Conservation (phyloP, 1,140 invertebrate species). For the Drosophila pruinosa region DNA sequence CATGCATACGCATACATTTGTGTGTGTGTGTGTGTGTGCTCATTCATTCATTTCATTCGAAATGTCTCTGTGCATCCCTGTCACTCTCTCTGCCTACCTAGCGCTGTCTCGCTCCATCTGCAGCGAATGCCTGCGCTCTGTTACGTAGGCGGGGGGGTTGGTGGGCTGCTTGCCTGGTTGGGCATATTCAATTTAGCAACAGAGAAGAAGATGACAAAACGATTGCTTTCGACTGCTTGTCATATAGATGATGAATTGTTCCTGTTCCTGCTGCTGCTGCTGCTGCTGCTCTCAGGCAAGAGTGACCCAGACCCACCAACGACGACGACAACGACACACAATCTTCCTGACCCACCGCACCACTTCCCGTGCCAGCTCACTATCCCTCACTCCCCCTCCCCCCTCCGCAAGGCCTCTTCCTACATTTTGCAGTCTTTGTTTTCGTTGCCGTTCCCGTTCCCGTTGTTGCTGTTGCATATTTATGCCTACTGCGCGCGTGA, state of each 20-base stretch:
- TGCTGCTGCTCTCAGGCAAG: slow-evolving; percentile 21
- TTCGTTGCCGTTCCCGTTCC: slow-evolving; percentile 37
- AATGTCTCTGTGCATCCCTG: slow-evolving; percentile 35
- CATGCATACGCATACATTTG: slow-evolving; percentile 16
- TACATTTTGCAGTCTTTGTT: slow-evolving; percentile 50
- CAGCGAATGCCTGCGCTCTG: neutral
- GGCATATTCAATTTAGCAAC: slow-evolving; percentile 79
- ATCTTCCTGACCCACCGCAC: neutral
- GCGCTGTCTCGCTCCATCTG: neutral
- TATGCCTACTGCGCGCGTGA: slow-evolving; percentile 33
- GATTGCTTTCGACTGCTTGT: slow-evolving; percentile 81
- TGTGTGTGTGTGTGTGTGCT: slow-evolving; percentile 36
- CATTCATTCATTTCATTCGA: slow-evolving; percentile 73
- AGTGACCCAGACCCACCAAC: neutral
- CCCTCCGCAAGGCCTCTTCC: too few relatives aligned
- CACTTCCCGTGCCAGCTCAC: slow-evolving; percentile 6
- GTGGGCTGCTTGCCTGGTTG: neutral
- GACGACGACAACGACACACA: neutral
- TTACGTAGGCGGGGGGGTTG: neutral
- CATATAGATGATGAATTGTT: slow-evolving; percentile 79
- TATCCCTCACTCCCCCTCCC: neutral
- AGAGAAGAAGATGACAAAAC: slow-evolving; percentile 80
- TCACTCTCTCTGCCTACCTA: neutral
- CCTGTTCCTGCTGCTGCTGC: slow-evolving; percentile 58
- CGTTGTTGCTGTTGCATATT: slow-evolving; percentile 62